Conservation (phyloP, 2,888 invertebrate species). For the Tetragonula carbonaria region DNA sequence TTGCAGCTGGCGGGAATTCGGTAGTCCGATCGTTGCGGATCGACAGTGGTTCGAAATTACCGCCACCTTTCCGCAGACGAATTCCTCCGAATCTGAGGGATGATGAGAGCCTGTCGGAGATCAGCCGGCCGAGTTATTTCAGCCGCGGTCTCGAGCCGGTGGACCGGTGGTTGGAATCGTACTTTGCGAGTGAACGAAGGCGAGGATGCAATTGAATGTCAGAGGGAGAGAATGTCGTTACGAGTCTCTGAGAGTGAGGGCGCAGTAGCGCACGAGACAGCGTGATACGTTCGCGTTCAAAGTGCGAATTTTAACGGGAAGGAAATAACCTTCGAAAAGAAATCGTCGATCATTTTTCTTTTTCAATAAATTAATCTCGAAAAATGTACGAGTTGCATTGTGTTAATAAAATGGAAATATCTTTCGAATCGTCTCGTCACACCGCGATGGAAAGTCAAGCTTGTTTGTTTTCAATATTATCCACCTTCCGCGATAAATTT, state of each 20-base stretch:
- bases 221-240: background rate
- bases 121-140: background rate
- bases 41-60: background rate
- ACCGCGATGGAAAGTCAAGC: background rate
- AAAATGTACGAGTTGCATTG: background rate
- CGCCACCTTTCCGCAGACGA: background rate
- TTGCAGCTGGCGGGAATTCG: slow-evolving; percentile 17
- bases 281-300: too few relatives aligned
- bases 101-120: background rate
- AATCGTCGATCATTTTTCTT: too few relatives aligned
- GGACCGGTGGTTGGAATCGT: background rate
- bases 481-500: background rate
- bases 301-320: too few relatives aligned
- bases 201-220: background rate
- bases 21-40: background rate
- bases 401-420: background rate
- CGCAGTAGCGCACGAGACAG: background rate
- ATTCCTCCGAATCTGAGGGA: background rate
- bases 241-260: background rate
- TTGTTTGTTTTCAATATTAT: background rate
- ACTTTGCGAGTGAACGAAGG: background rate
- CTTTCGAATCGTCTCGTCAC: background rate
- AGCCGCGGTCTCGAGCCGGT: too few relatives aligned
- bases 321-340: too few relatives aligned
- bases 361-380: too few relatives aligned